Conservation (phyloP, 2,113 vertebrate genomes). For the Aythya baeri region DNA sequence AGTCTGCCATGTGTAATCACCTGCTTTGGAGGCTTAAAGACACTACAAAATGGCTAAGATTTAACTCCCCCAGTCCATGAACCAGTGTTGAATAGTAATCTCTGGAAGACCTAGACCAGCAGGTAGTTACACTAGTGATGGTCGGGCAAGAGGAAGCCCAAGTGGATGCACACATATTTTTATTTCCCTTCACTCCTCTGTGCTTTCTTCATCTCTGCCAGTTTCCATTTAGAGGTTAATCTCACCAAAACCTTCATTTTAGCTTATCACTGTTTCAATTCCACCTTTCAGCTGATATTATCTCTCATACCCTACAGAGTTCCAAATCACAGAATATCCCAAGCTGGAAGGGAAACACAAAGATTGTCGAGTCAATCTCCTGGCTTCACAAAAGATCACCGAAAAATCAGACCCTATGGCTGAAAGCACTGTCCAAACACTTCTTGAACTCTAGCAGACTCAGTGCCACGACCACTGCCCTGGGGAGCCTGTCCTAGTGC, state of each 20-base stretch:
- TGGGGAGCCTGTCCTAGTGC: too few species aligned
- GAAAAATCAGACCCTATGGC: too few species aligned
- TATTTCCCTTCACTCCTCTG: accelerated
- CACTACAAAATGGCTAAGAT: not conserved
- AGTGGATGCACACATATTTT: not conserved
- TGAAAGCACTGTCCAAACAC: too few species aligned
- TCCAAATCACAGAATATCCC: not conserved
- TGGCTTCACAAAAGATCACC: too few species aligned
- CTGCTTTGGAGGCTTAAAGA: not conserved
- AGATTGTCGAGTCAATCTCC: too few species aligned
- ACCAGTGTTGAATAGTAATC: not conserved
- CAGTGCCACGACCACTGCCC: too few species aligned
- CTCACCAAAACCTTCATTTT: not conserved
- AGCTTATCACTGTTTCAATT: not conserved
- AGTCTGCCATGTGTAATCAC: not conserved
- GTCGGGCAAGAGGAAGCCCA: accelerated
- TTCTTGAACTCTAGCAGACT: too few species aligned
- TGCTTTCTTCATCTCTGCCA: not conserved
- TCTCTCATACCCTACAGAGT: not conserved
- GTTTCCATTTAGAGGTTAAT: not conserved
- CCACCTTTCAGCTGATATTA: not conserved
- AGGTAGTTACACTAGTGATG: not conserved
- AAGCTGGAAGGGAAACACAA: too few species aligned
- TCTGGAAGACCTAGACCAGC: not conserved
- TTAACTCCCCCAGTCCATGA: not conserved